A percentile compares a stretch with the other conserved stretches of the same genome.
These are phyloP conservation scores for Hephaestus fuliginosus DNA, from an alignment of 2,797 vertebrate species.

Conservation along the genomic window DNA sequence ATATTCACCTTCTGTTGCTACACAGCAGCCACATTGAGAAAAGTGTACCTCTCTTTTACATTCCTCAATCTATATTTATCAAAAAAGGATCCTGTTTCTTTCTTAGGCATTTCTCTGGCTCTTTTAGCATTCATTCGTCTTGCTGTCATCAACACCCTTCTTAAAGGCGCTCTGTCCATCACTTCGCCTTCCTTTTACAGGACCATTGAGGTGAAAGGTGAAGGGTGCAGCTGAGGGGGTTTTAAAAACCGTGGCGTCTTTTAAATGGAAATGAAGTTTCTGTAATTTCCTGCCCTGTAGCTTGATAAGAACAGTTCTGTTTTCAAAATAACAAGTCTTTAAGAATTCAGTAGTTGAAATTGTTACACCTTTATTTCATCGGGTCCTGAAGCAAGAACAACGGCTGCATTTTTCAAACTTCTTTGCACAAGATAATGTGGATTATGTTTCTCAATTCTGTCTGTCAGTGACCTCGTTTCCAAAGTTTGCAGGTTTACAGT, in stretches of 20 bases:
- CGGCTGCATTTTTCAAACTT: neutral
- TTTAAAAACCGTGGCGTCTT: neutral
- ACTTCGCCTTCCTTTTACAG: constrained; percentile 55
- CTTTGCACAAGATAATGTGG: neutral
- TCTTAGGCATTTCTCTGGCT: constrained; percentile 70
- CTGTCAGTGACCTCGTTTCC: constrained; percentile 33
- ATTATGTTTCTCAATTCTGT: constrained; percentile 48
- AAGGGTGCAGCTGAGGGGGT: constrained; percentile 3
- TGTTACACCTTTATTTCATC: neutral
- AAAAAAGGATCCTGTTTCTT: constrained; percentile 69
- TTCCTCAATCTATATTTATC: constrained; percentile 75
- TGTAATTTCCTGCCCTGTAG: neutral
- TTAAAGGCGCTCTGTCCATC: constrained; percentile 60
- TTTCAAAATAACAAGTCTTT: neutral
- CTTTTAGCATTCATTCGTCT: constrained; percentile 79
- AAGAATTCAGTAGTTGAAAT: neutral
- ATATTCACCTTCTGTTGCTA: neutral
- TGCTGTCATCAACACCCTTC: constrained; percentile 73
- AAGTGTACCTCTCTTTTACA: constrained; percentile 19
- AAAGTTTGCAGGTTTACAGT: neutral
- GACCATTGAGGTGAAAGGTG: constrained; percentile 45
- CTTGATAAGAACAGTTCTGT: neutral
- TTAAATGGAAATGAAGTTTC: neutral
- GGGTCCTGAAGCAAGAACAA: neutral
- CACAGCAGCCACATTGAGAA: constrained; percentile 14